phyloP scores from a whole-genome alignment of 2,888 invertebrate genomes.

The Ecdyonurus torrentis region DNA sequence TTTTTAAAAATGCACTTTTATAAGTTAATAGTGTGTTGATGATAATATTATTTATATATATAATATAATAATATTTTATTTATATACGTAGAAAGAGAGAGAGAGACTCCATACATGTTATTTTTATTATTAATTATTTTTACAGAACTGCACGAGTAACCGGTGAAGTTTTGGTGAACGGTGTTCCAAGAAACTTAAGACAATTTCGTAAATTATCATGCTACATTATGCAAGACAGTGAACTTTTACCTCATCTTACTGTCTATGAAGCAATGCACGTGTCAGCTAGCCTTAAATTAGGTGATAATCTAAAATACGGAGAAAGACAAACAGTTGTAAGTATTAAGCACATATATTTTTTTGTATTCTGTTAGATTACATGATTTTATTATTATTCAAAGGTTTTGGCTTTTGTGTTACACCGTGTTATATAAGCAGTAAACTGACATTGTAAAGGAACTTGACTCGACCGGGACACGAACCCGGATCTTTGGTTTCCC shows the following conservation, averaged over 20 bases:
- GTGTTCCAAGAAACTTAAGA: conserved; percentile 25
- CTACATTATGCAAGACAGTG: conserved; percentile 34
- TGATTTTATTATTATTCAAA: neutral
- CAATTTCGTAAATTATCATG: conserved; percentile 32
- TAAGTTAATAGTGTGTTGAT: neutral
- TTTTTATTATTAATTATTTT: neutral
- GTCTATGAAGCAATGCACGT: conserved; percentile 34
- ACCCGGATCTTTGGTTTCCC: too few species aligned
- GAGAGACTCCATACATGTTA: neutral
- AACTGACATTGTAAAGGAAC: too few species aligned
- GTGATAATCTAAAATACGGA: conserved; percentile 13
- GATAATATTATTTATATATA: neutral
- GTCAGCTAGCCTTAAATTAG: conserved; percentile 32
- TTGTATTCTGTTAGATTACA: neutral
- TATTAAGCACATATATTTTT: neutral
- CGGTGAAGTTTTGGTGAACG: conserved; percentile 29
- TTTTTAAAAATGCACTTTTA: neutral
- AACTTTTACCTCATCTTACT: conserved; percentile 29
- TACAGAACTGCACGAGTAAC: neutral
- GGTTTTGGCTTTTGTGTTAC: too few species aligned
- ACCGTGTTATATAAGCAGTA: too few species aligned
- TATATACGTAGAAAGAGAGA: neutral
- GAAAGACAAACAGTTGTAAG: conserved; percentile 26
- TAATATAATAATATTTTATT: neutral
- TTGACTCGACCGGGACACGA: too few species aligned